Conservation (phyloP, 1,140 invertebrate species). For the Nasonia vitripennis region DNA sequence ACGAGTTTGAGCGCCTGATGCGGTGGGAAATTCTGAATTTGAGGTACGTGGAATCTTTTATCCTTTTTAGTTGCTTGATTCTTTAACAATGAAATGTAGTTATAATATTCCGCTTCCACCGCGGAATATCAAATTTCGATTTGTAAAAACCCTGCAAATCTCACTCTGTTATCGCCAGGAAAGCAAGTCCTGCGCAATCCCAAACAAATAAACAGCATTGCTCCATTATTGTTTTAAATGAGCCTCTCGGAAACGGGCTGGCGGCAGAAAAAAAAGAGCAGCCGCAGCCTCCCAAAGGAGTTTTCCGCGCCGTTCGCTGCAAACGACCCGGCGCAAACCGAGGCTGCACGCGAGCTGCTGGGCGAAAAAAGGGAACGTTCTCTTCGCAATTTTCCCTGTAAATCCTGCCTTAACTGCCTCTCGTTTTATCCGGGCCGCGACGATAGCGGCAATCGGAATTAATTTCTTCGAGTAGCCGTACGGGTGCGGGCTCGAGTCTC, state of each 20-base stretch:
- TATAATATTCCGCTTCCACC: too few species aligned
- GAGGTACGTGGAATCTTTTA: background rate
- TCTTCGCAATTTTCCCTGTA: slow-evolving; percentile 43
- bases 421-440: slow-evolving; percentile 39
- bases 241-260: background rate
- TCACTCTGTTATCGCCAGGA: background rate
- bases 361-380: background rate
- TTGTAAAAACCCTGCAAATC: too few species aligned
- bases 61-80: background rate
- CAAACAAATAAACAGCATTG: background rate
- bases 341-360: background rate
- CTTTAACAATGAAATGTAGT: too few species aligned
- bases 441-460: slow-evolving; percentile 66
- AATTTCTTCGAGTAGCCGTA: slow-evolving; percentile 62
- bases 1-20: background rate
- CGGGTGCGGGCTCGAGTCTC: slow-evolving; percentile 54
- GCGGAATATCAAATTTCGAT: too few species aligned
- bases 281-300: background rate
- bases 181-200: background rate
- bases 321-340: slow-evolving; percentile 21
- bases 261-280: background rate
- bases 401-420: slow-evolving; percentile 39
- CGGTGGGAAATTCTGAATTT: too few species aligned
- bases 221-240: background rate
- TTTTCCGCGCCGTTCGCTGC: background rate